phyloP scores from a whole-genome alignment of 2,113 vertebrate species.

The Silurus meridionalis region DNA sequence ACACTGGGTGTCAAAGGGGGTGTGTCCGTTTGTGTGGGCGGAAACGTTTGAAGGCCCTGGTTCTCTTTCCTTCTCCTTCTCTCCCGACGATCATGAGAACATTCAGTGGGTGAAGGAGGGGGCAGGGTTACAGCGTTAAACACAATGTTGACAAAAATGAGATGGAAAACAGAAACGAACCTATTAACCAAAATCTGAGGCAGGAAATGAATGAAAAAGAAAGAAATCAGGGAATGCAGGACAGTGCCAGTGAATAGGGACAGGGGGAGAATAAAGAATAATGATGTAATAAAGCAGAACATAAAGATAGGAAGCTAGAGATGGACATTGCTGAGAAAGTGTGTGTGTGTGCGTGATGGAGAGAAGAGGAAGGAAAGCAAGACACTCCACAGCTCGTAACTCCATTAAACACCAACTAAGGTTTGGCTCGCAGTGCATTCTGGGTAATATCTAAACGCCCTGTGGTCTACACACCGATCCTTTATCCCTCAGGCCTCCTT shows the following conservation, averaged over 20 bases:
- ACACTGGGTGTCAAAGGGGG: conserved; percentile 62
- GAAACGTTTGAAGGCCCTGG: conserved; percentile 44
- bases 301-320: neutral
- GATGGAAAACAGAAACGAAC: conserved; percentile 9
- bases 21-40: conserved; percentile 55
- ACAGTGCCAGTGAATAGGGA: neutral
- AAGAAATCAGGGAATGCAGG: neutral
- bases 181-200: neutral
- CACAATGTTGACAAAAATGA: conserved; percentile 19
- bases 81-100: conserved; percentile 68
- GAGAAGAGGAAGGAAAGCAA: conserved; percentile 71
- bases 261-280: neutral
- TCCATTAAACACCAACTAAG: neutral
- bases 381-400: conserved; percentile 18
- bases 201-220: neutral
- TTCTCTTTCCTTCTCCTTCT: conserved; percentile 77
- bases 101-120: conserved; percentile 10
- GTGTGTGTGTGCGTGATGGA: conserved; percentile 26
- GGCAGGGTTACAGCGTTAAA: conserved; percentile 38
- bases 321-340: conserved; percentile 1
- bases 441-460: neutral
- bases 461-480: conserved; percentile 1
- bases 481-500: neutral
- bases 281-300: neutral
- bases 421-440: neutral